Conservation (phyloP, 2,888 invertebrate species). For the Lasioglossum oenotherae region DNA sequence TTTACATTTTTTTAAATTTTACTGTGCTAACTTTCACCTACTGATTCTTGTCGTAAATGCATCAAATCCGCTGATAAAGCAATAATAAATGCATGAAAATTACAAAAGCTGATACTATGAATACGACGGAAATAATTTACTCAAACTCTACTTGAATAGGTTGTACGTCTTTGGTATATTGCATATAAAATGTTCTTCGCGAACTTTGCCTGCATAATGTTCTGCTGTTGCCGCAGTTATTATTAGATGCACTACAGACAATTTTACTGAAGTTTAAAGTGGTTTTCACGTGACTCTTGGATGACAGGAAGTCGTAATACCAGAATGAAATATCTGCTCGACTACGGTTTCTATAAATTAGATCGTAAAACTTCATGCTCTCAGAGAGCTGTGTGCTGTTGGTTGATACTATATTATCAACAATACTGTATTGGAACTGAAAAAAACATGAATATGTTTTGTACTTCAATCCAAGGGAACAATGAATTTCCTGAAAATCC, state of each 20-base stretch:
- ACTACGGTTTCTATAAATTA: not conserved
- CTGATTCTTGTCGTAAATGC: too few species aligned
- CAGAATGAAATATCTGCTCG: not conserved
- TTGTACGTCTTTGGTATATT: not conserved
- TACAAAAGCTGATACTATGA: not conserved
- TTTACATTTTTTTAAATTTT: too few species aligned
- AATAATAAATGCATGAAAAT: too few species aligned
- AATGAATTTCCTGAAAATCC: not conserved
- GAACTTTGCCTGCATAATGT: not conserved
- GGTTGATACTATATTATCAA: too few species aligned
- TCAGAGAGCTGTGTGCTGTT: not conserved
- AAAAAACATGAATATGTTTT: too few species aligned
- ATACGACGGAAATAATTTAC: not conserved
- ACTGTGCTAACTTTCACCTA: too few species aligned
- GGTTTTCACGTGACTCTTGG: not conserved
- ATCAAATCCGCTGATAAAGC: not conserved
- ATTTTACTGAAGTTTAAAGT: not conserved
- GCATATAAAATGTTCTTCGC: not conserved
- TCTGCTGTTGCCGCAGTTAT: not conserved
- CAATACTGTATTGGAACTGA: too few species aligned
- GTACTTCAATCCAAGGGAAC: too few species aligned
- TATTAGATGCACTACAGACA: not conserved
- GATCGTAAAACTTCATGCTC: not conserved
- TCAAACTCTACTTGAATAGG: not conserved
- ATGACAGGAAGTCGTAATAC: not conserved